phyloP scores from a whole-genome alignment of 2,888 invertebrate genomes.

The Cantharis rufa region DNA sequence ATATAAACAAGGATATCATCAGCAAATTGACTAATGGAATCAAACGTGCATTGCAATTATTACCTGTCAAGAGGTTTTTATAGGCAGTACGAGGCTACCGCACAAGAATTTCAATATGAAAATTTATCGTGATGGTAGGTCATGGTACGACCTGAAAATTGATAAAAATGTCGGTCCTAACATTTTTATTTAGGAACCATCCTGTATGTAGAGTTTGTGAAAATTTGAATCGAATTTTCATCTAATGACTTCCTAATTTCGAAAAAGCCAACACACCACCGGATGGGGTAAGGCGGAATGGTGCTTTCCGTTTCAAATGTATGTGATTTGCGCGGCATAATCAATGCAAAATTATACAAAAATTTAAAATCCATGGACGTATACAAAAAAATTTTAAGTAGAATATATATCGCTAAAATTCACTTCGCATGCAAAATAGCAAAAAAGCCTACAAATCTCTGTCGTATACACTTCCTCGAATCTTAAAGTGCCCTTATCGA shows the following conservation, averaged over 20 bases:
- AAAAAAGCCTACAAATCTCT: conserved; percentile 43
- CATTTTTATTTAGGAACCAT: not conserved
- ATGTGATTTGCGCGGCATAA: not conserved
- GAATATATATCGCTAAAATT: conserved; percentile 29
- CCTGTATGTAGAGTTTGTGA: not conserved
- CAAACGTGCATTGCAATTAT: conserved; percentile 36
- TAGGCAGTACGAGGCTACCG: conserved; percentile 24
- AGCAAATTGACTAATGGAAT: conserved; percentile 26
- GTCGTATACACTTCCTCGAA: conserved; percentile 46
- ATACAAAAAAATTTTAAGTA: conserved; percentile 13
- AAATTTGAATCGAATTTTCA: not conserved
- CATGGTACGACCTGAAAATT: not conserved
- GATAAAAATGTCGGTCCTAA: too few relatives aligned
- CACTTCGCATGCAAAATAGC: conserved; percentile 36
- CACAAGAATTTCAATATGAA: conserved; percentile 17
- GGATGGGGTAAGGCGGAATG: not conserved
- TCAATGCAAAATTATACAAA: not conserved
- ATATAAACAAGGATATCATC: conserved; percentile 31
- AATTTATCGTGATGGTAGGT: not conserved
- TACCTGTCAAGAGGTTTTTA: conserved; percentile 16
- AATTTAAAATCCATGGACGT: not conserved
- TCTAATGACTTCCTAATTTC: not conserved
- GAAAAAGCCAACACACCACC: not conserved
- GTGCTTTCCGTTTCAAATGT: not conserved
- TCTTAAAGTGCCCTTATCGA: conserved; percentile 48